Evolutionary conservation across 64 coral and sea anemone genomes (phyloP).

Genomic region (Cladopsammia gracilis): DNA sequence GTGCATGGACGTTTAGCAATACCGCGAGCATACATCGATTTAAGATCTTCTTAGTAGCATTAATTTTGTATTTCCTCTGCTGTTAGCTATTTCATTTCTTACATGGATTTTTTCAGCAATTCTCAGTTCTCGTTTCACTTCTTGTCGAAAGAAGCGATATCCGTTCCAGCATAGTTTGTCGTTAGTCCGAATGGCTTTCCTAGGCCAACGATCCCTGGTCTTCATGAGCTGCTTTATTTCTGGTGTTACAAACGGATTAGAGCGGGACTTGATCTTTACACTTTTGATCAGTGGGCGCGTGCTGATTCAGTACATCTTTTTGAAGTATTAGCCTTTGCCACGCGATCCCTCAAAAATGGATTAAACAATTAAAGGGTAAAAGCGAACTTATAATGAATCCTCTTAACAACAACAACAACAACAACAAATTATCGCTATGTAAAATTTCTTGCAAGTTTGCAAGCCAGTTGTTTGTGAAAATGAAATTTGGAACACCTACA

Average conservation of each 20-base stretch:
- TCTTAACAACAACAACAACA: too few relatives aligned
- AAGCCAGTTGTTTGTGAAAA: too few relatives aligned
- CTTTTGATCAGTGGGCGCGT: slow-evolving; percentile 44
- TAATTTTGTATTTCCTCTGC: slow-evolving; percentile 42
- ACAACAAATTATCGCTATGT: too few relatives aligned
- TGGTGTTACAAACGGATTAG: slow-evolving; percentile 50
- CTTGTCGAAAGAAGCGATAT: slow-evolving; percentile 45
- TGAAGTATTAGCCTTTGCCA: too few relatives aligned
- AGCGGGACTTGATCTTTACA: slow-evolving; percentile 47
- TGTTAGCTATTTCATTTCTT: slow-evolving; percentile 38
- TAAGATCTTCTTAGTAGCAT: slow-evolving; percentile 46
- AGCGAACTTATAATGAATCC: too few relatives aligned
- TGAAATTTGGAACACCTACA: too few relatives aligned
- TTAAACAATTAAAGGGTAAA: too few relatives aligned
- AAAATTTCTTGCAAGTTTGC: too few relatives aligned
- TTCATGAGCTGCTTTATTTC: slow-evolving; percentile 64
- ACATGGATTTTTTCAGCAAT: slow-evolving; percentile 63
- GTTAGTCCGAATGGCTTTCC: slow-evolving; percentile 38
- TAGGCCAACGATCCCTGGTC: slow-evolving; percentile 61
- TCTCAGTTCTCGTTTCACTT: slow-evolving; percentile 58
- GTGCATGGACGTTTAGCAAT: slow-evolving; percentile 48
- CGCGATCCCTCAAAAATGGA: too few relatives aligned
- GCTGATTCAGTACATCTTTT: slow-evolving; percentile 29
- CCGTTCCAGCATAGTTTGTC: slow-evolving; percentile 33
- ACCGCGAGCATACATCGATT: slow-evolving; percentile 48